These are phyloP conservation scores for Brachirus orientalis DNA, from an alignment of 2,113 vertebrate genomes.

Conservation along the genomic window DNA sequence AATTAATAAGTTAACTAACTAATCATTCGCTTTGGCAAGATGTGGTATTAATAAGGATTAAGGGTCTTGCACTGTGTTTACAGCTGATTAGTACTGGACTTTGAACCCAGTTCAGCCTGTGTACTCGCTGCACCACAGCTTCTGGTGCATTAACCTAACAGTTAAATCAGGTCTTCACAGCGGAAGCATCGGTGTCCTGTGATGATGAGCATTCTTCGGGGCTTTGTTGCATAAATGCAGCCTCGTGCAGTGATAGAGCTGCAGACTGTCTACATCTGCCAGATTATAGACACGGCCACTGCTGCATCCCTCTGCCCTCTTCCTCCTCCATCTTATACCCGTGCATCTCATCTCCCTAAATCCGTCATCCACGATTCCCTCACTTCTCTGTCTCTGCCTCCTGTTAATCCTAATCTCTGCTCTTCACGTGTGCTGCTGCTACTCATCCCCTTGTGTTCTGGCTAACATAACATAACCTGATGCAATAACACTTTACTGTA, in stretches of 20 bases:
- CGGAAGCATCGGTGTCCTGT: constrained; percentile 49
- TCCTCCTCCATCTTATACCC: constrained; percentile 37
- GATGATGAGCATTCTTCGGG: constrained; percentile 29
- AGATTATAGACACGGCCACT: constrained; percentile 23
- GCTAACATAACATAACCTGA: too few relatives aligned
- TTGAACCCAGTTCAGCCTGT: neutral
- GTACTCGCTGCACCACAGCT: neutral
- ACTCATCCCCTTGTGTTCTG: constrained; percentile 25
- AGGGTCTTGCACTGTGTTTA: constrained; percentile 2
- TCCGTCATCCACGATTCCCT: constrained; percentile 28
- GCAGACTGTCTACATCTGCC: constrained; percentile 25
- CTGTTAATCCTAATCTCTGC: constrained; percentile 44
- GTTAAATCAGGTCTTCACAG: constrained; percentile 7
- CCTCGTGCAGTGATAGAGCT: constrained; percentile 26
- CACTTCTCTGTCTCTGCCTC: constrained; percentile 22
- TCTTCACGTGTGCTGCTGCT: constrained; percentile 14
- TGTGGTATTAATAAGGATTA: neutral
- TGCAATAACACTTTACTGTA: too few relatives aligned
- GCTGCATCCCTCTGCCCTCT: constrained; percentile 12
- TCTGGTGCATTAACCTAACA: constrained; percentile 10
- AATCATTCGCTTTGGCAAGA: neutral
- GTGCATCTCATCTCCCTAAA: constrained; percentile 22
- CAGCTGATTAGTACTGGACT: constrained; percentile 8
- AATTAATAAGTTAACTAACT: neutral
- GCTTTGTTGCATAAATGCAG: constrained; percentile 15